Evolutionary conservation across 2,113 vertebrate species (phyloP).

Genomic region (Dicentrarchus labrax): DNA sequence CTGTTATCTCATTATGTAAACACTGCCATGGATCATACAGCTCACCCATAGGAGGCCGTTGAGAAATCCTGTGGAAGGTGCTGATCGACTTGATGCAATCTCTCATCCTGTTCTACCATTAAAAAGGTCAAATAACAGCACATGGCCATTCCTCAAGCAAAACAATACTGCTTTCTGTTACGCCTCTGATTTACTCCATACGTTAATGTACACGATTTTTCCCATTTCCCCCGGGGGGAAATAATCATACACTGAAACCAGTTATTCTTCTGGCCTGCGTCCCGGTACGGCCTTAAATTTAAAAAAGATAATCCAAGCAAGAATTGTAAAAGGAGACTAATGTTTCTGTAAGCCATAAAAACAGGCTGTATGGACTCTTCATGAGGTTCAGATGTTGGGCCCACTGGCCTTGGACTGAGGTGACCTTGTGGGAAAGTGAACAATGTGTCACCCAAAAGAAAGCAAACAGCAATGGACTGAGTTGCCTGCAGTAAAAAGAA

Average conservation of each 20-base stretch:
- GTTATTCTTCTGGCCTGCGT: constrained; percentile 68
- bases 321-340: constrained; percentile 66
- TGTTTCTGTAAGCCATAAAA: constrained; percentile 68
- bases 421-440: constrained; percentile 68
- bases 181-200: constrained; percentile 53
- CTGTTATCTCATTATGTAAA: constrained; percentile 39
- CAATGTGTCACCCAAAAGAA: constrained; percentile 48
- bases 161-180: constrained; percentile 51
- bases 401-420: constrained; percentile 54
- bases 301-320: constrained; percentile 63
- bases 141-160: constrained; percentile 22
- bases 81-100: constrained; percentile 25
- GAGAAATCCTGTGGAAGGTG: constrained; percentile 11
- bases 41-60: constrained; percentile 3
- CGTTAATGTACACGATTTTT: constrained; percentile 43
- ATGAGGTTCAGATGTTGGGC: constrained; percentile 74
- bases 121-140: constrained; percentile 37
- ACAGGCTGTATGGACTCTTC: constrained; percentile 54
- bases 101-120: constrained; percentile 11
- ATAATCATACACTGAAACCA: constrained; percentile 70
- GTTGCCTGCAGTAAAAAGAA: not conserved
- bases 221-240: constrained; percentile 33
- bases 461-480: constrained; percentile 17
- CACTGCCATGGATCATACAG: not conserved
- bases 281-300: constrained; percentile 62